phyloP scores from a whole-genome alignment of 30 jellyfish, hydroid and myxozoan genomes.

The Hydractinia symbiolongicarpus region DNA sequence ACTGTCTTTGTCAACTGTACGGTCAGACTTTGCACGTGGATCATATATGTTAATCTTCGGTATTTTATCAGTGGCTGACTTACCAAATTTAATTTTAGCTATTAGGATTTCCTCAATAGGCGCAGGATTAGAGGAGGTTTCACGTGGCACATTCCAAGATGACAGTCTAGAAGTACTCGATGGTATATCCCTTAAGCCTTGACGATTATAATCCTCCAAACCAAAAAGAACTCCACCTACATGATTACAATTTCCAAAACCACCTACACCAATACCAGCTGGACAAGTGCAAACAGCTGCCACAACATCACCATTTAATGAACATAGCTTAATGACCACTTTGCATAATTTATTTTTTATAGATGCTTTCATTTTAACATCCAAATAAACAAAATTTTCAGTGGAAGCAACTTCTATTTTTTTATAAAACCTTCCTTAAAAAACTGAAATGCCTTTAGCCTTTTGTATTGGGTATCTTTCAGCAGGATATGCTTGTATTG shows the following conservation, averaged over 20 bases:
- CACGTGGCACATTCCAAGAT: slow-evolving; percentile 33
- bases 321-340: slow-evolving; percentile 16
- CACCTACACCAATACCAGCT: slow-evolving; percentile 51
- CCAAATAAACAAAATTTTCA: slow-evolving; percentile 25
- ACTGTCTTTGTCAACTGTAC: slow-evolving; percentile 10
- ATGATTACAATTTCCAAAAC: slow-evolving; percentile 46
- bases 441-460: slow-evolving; percentile 38
- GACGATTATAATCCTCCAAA: slow-evolving; percentile 21
- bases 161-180: slow-evolving; percentile 35
- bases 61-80: slow-evolving; percentile 5
- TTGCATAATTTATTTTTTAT: slow-evolving; percentile 26
- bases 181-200: slow-evolving; percentile 21
- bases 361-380: slow-evolving; percentile 40
- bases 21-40: slow-evolving; percentile 4
- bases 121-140: slow-evolving; percentile 33
- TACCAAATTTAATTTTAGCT: slow-evolving; percentile 13
- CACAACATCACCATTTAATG: slow-evolving; percentile 35
- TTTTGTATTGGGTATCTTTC: slow-evolving; percentile 33
- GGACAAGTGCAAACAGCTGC: slow-evolving; percentile 57
- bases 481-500: slow-evolving; percentile 35
- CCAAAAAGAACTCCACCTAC: slow-evolving; percentile 49
- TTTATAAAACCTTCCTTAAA: too few species aligned
- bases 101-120: slow-evolving; percentile 40
- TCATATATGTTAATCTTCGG: slow-evolving; percentile 1
- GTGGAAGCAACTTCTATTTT: slow-evolving; percentile 22